A percentile compares a stretch with the other conserved stretches of the same genome.
Conservation (phyloP, 30 jellyfish, hydroid and myxozoan species). For the Sanderia malayensis region DNA sequence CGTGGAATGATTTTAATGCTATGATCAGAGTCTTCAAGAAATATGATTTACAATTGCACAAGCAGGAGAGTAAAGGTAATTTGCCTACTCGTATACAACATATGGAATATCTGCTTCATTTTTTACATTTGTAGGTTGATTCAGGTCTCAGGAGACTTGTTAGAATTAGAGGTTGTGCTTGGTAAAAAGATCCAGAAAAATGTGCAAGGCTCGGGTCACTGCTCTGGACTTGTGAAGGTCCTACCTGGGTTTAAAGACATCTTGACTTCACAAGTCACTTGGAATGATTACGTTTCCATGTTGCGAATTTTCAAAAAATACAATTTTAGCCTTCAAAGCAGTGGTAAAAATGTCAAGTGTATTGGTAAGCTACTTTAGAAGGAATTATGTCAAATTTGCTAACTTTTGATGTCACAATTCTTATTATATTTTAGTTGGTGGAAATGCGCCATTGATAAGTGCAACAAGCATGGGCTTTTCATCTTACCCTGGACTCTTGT, state of each 20-base stretch:
- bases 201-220: slow-evolving; percentile 64
- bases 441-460: slow-evolving; percentile 46
- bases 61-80: slow-evolving; percentile 4
- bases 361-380: no score
- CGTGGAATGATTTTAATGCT: slow-evolving; percentile 85
- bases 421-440: no score
- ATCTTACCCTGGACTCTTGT: slow-evolving; percentile 85
- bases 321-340: slow-evolving; percentile 16
- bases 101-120: no score
- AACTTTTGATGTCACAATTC: no score
- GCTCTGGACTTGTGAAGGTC: slow-evolving; percentile 60
- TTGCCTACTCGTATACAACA: not conserved
- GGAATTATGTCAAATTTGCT: no score
- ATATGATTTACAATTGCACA: slow-evolving; percentile 66
- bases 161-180: slow-evolving; percentile 52
- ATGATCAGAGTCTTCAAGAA: slow-evolving; percentile 80
- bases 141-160: slow-evolving; percentile 49
- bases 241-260: slow-evolving; percentile 46
- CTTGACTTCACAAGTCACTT: slow-evolving; percentile 62
- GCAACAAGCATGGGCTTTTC: slow-evolving; percentile 74
- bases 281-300: slow-evolving; percentile 60
- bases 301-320: slow-evolving; percentile 45
- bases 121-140: no score
- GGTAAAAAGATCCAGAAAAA: slow-evolving; percentile 19
- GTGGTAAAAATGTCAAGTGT: not conserved